Evolutionary conservation across 2,888 invertebrate genomes (phyloP), one percentile per base, ranked within the genome.

Genomic region (Drosophila gaucha): DNA sequence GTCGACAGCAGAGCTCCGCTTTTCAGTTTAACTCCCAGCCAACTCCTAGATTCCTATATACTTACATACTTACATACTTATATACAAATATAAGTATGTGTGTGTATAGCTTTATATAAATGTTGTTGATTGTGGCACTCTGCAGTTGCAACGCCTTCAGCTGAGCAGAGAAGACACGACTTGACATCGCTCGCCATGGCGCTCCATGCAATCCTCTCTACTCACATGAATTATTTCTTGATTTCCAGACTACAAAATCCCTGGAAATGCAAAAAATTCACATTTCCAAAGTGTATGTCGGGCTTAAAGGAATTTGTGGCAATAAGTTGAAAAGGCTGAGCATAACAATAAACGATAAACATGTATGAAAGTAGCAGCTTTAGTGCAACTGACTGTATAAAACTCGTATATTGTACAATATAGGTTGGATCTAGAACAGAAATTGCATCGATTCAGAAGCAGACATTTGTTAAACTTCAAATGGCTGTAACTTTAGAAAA

Each of bases 1-100:
- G 65, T 67, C 67, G 54, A 49, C 33, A 33, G 60, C 31, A 14
- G 26, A 47, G 59, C 46, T 55, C 16, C 26, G 47, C 20, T 52
- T 52, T 68, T 39, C 20, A 36, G 26, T 30, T 52, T 46, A n/a
- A n/a, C n/a, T n/a, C n/a, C n/a, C n/a, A n/a, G n/a, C n/a, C n/a
- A n/a, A n/a, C n/a, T n/a, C n/a, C n/a, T n/a, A n/a, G n/a, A n/a
- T 36, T 33, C 26, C 26, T 30, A 52, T 36, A 10, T 59, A 18
- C 18, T 5, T 16, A 41, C 26, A 24, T 24, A n/a, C n/a, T 39
- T 24, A 28, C 26, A 43, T 28, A 43, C 26, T 16, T 6, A n/a
- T 20, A 12, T 3, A 5, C 18, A 35, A 6, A 36, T 26, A 8
- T 12, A 1, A n/a, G 9, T 20, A 31, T 31, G 2, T 31, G 31